Evolutionary conservation across 2,888 invertebrate species (phyloP), one percentile per base, ranked within the genome.

Genomic region (Blomia tropicalis): DNA sequence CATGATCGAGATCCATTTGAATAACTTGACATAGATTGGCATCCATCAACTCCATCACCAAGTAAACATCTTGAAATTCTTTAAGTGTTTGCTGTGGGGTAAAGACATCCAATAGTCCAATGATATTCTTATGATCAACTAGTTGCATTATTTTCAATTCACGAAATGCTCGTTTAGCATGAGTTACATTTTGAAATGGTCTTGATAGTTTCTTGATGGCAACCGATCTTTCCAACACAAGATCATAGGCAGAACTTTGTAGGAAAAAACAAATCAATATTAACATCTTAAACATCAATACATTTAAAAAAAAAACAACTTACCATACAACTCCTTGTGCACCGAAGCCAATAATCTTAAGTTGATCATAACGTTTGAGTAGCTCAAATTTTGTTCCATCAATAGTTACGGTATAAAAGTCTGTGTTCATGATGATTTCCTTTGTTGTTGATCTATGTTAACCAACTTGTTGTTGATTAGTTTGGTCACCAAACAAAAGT

Each of bases 21-120:
- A 98, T 96, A 67, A 96, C 91, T 79, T 95, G 95, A 79, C 96
- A 96, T 70, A 98, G 80, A 79, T 98, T 99, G 64, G 98, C 98
- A 78, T 98, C 96, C 96, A 98, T 98, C 72, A 96, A 80, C 78
- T 98, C 96, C 96, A 98, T 98, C 70, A 98, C 96, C 71, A 95
- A 81, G 77, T 95, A 56, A 69, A 98, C 93, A 78, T 99, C 98
- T 79, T 92, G 91, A 81, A 98, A 99, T 75, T 96, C 95, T 73
- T 95, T 93, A 72, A 96, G 80, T 70, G 87, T 85, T 74, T 85
- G 84, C 77, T 99, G 98, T 59, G 98, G 98, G 70, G 96, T 96
- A 79, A 98, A 98, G 71, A 96, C 96, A 78, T 98, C 98, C 73
- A 98, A 80, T 70, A 98, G 82, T 70, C 95, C 95, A 77, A 99